Conservation (phyloP, 2,113 vertebrate genomes). For the Lophochroa leadbeateri region DNA sequence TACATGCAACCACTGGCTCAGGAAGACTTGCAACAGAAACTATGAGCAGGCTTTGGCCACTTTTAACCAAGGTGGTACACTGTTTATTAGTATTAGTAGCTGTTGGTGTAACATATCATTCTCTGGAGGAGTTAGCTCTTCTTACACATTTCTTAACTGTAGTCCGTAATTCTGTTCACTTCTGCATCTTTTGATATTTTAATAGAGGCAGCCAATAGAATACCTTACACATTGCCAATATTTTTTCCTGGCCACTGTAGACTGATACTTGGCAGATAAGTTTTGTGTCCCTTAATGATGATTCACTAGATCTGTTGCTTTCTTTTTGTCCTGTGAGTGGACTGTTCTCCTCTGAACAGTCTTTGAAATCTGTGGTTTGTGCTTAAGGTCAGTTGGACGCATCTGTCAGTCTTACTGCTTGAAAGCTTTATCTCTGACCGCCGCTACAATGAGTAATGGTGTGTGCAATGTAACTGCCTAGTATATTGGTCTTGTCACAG, state of each 20-base stretch:
- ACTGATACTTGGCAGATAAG: background rate
- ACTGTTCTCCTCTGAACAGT: background rate
- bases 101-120: background rate
- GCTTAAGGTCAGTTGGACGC: background rate
- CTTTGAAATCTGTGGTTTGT: background rate
- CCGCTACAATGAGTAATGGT: background rate
- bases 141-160: background rate
- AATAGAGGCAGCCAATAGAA: background rate
- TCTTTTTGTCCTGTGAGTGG: background rate
- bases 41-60: background rate
- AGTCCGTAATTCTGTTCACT: background rate
- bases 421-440: background rate
- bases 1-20: background rate
- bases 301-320: background rate
- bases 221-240: background rate
- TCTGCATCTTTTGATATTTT: background rate
- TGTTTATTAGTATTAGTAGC: background rate
- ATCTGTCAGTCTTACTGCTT: background rate
- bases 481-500: accelerated
- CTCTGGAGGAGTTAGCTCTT: background rate
- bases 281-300: background rate
- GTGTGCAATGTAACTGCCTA: background rate
- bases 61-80: background rate
- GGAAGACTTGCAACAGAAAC: background rate
- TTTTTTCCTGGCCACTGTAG: background rate